A percentile compares a stretch with the other conserved stretches of the same genome.
These are phyloP conservation scores for Nebria brevicollis DNA, from an alignment of 2,888 invertebrate species.

Conservation along the genomic window DNA sequence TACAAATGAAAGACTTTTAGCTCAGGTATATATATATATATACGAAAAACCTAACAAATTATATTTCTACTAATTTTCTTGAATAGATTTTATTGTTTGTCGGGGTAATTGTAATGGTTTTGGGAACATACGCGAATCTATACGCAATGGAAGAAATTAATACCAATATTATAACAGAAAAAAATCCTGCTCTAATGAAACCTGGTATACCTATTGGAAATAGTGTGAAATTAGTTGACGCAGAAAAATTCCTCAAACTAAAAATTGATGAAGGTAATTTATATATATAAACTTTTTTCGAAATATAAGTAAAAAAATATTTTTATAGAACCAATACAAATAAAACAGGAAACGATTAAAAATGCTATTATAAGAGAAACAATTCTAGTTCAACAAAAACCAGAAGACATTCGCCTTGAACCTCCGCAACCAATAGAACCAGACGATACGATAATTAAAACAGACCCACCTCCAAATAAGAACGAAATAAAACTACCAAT, in stretches of 20 bases:
- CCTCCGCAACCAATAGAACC: conserved; percentile 61
- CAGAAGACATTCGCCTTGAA: conserved; percentile 61
- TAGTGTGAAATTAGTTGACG: conserved; percentile 42
- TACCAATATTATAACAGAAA: conserved; percentile 56
- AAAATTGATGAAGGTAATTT: conserved; percentile 44
- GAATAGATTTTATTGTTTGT: conserved; percentile 79
- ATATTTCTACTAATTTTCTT: conserved; percentile 44
- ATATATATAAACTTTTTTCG: too few relatives aligned
- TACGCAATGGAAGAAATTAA: conserved; percentile 75
- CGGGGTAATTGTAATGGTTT: conserved; percentile 87
- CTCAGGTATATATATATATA: conserved; percentile 70
- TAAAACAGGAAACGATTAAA: conserved; percentile 40
- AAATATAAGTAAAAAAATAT: not conserved
- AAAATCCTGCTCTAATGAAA: conserved; percentile 18
- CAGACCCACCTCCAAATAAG: conserved; percentile 51
- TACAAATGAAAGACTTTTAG: conserved; percentile 83
- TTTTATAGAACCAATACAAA: conserved; percentile 60
- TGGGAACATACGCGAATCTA: conserved; percentile 90
- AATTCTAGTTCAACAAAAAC: conserved; percentile 57
- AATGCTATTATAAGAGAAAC: conserved; percentile 34
- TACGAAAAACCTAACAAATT: not conserved
- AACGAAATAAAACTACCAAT: conserved; percentile 38
- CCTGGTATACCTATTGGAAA: conserved; percentile 26
- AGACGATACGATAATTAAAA: conserved; percentile 55
- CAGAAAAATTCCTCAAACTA: conserved; percentile 54